Conservation (phyloP, 2,113 vertebrate species). For the Toxostoma redivivum region DNA sequence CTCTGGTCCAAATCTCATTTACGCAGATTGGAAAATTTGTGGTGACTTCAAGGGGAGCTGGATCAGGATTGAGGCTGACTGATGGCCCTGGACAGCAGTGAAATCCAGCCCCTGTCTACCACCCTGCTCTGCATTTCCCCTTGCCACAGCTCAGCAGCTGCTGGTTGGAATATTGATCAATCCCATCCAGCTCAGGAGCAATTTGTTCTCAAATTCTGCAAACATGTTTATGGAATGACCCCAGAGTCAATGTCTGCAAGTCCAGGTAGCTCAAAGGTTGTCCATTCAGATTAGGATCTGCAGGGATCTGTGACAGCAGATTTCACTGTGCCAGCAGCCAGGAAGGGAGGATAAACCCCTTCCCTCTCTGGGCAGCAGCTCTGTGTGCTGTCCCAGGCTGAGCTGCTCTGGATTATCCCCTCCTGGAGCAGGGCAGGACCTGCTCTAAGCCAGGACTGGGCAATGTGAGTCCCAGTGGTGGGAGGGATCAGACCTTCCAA, state of each 20-base stretch:
- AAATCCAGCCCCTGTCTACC: not conserved
- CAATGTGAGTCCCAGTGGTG: not conserved
- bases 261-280: not conserved
- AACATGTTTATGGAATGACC: not conserved
- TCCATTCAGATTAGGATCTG: not conserved
- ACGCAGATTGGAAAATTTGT: not conserved
- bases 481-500: not conserved
- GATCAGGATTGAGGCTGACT: not conserved
- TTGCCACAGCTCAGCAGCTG: not conserved
- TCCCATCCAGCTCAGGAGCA: not conserved
- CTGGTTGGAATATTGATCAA: not conserved
- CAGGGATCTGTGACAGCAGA: not conserved
- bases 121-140: not conserved
- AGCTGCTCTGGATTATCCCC: not conserved
- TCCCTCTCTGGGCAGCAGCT: not conserved
- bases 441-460: not conserved
- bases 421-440: not conserved
- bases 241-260: not conserved
- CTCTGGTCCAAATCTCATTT: constrained; percentile 8
- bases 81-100: constrained; percentile 11
- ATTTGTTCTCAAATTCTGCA: not conserved
- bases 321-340: not conserved
- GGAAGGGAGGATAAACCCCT: not conserved
- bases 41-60: not conserved
- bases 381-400: not conserved